Percentiles rank a stretch among this genome's conserved stretches.
Evolutionary conservation across 2,888 invertebrate genomes (phyloP).

Genomic region (Artemia sinica): DNA sequence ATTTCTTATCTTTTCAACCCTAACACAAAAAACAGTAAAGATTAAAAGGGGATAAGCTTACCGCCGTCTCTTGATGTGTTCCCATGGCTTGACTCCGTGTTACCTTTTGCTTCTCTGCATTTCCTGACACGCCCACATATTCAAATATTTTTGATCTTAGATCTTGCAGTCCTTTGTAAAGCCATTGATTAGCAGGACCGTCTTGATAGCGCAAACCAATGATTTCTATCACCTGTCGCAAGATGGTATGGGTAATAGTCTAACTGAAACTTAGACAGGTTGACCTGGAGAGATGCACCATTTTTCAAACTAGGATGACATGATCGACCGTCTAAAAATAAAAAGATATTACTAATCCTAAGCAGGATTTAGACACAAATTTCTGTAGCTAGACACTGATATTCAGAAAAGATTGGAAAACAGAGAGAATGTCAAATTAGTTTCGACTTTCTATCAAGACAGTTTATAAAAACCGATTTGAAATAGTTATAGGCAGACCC

Average conservation of each 20-base stretch:
- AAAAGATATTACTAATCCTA: background rate
- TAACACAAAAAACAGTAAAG: no score
- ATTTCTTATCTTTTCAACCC: no score
- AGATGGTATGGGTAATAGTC: slow-evolving; percentile 94
- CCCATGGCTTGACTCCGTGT: slow-evolving; percentile 6
- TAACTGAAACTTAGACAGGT: slow-evolving; percentile 50
- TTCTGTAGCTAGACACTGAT: no score
- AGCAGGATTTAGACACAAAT: no score
- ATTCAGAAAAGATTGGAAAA: no score
- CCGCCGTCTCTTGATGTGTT: background rate
- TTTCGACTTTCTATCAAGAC: no score
- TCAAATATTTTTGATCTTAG: slow-evolving; percentile 11
- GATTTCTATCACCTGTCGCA: slow-evolving; percentile 65
- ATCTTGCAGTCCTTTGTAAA: slow-evolving; percentile 11
- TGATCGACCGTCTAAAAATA: slow-evolving; percentile 52
- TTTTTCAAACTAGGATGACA: slow-evolving; percentile 63
- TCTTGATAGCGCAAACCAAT: slow-evolving; percentile 76
- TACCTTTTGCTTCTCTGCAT: slow-evolving; percentile 7
- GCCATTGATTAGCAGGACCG: slow-evolving; percentile 31
- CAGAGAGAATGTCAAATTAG: no score
- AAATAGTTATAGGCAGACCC: no score
- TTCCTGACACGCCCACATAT: slow-evolving; percentile 11
- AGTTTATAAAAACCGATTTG: no score
- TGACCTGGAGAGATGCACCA: slow-evolving; percentile 84
- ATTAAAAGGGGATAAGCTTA: background rate